A percentile compares a stretch with the other conserved stretches of the same genome.
Evolutionary conservation across 1,140 invertebrate species (phyloP).

Genomic region (Drosophila littoralis): DNA sequence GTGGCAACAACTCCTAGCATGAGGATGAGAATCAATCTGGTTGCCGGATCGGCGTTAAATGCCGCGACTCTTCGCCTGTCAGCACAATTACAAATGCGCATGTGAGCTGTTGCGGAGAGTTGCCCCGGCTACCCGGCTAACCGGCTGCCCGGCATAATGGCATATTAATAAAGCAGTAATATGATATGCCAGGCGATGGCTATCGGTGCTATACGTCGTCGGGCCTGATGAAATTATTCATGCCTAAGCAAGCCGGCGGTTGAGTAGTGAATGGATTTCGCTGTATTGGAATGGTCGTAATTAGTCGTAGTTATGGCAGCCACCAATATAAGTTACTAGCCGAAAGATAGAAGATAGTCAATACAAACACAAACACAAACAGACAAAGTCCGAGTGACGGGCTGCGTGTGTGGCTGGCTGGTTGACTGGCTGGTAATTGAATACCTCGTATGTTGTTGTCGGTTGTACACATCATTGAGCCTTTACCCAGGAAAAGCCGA

Average conservation of each 20-base stretch:
- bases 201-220: conserved; percentile 73
- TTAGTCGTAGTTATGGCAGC: conserved; percentile 76
- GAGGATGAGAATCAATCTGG: conserved; percentile 15
- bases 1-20: not conserved
- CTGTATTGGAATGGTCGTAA: conserved; percentile 40
- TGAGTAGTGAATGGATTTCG: not conserved
- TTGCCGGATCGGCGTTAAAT: conserved; percentile 45
- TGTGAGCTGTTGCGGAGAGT: conserved; percentile 21
- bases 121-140: not conserved
- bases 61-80: conserved; percentile 63
- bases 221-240: conserved; percentile 72
- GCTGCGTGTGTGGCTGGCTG: conserved; percentile 39
- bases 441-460: conserved; percentile 61
- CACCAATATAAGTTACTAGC: conserved; percentile 45
- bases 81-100: conserved; percentile 71
- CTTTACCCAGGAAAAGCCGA: conserved; percentile 47
- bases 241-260: conserved; percentile 57
- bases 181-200: conserved; percentile 71
- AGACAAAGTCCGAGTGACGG: conserved; percentile 25
- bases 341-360: conserved; percentile 48
- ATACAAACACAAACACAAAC: conserved; percentile 9
- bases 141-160: conserved; percentile 50
- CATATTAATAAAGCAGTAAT: conserved; percentile 79
- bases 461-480: conserved; percentile 75
- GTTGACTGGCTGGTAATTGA: conserved; percentile 58